Conservation (phyloP, 2,113 vertebrate species). For the Speoplatyrhinus poulsoni region DNA sequence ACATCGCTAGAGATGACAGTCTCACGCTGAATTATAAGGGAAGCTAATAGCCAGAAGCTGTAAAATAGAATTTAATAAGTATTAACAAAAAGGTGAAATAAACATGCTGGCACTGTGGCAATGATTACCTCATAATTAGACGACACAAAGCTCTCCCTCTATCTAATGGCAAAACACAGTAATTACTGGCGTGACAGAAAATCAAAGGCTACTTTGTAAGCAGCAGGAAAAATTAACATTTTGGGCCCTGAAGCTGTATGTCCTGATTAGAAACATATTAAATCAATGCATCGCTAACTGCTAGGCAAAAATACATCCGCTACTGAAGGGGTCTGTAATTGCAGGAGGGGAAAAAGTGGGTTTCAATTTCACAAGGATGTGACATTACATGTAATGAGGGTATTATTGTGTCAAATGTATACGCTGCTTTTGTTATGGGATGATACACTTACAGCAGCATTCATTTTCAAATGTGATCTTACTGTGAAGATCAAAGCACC, state of each 20-base stretch:
- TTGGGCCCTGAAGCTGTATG: constrained; percentile 93
- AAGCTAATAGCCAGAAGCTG: constrained; percentile 89
- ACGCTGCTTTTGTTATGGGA: constrained; percentile 47
- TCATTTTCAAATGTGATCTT: constrained; percentile 28
- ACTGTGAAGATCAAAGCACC: constrained; percentile 62
- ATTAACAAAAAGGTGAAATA: constrained; percentile 91
- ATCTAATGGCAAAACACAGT: constrained; percentile 97
- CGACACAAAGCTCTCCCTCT: constrained; percentile 94
- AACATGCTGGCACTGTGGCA: constrained; percentile 86
- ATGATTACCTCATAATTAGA: constrained; percentile 99
- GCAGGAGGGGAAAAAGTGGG: constrained; percentile 54
- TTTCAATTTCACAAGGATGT: constrained; percentile 67
- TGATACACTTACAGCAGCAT: constrained; percentile 37
- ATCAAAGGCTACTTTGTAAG: constrained; percentile 96
- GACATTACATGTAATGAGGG: constrained; percentile 59
- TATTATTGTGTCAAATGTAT: constrained; percentile 45
- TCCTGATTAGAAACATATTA: constrained; percentile 99
- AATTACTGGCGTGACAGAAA: constrained; percentile 97
- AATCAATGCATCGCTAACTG: constrained; percentile 98
- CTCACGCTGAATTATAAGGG: constrained; percentile 90
- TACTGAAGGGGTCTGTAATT: constrained; percentile 77
- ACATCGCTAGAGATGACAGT: constrained; percentile 74
- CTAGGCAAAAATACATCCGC: constrained; percentile 78
- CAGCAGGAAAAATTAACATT: constrained; percentile 98
- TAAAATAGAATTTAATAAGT: constrained; percentile 71